These are phyloP conservation scores for Nebria brevicollis DNA, from an alignment of 2,888 invertebrate genomes.

Conservation along the genomic window DNA sequence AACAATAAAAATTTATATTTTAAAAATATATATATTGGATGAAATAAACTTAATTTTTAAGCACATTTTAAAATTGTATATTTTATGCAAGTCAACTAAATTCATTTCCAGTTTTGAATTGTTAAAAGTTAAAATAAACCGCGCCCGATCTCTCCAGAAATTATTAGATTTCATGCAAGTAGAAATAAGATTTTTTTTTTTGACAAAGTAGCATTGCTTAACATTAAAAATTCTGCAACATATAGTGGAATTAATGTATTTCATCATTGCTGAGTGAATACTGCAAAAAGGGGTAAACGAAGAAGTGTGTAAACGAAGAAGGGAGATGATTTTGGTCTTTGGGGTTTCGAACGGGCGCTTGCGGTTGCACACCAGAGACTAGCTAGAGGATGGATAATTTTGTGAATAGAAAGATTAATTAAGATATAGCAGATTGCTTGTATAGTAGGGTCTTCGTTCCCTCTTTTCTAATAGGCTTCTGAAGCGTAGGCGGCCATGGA, in stretches of 20 bases:
- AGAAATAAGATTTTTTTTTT: no score
- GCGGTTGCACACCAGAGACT: constrained; percentile 33
- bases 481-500: constrained; percentile 2
- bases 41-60: no score
- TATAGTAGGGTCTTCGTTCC: not conserved
- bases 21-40: no score
- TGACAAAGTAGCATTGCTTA: not conserved
- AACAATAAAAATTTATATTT: no score
- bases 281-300: not conserved
- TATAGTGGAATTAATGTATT: not conserved
- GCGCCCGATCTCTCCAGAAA: no score
- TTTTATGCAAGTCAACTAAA: no score
- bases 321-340: constrained; percentile 7
- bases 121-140: no score
- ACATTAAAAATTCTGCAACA: not conserved
- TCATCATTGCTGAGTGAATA: not conserved
- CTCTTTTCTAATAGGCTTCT: constrained; percentile 34
- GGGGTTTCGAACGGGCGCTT: not conserved
- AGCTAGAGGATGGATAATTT: constrained; percentile 38
- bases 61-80: no score
- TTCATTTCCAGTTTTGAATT: no score
- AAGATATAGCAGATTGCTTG: constrained; percentile 42
- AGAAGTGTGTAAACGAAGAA: constrained; percentile 2
- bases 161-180: no score
- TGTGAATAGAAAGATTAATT: constrained; percentile 46